Conservation (phyloP, 2,888 invertebrate species). For the Anagyrus pseudococci region DNA sequence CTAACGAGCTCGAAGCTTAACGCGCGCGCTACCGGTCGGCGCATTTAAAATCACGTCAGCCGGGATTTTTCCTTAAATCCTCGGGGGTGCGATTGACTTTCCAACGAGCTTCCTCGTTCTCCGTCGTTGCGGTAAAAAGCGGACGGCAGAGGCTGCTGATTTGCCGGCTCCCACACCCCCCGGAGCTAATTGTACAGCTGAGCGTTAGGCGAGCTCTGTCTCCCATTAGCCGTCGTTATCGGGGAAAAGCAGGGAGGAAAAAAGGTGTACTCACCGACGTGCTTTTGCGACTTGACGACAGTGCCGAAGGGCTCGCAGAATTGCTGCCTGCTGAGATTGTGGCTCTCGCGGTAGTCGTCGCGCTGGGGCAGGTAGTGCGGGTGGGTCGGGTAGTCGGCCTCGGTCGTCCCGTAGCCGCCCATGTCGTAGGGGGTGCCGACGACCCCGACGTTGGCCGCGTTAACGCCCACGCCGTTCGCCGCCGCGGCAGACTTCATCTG, state of each 20-base stretch:
- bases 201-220: no score
- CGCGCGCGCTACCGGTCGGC: no score
- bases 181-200: no score
- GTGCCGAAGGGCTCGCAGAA: constrained; percentile 90
- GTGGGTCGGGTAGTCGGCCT: constrained; percentile 82
- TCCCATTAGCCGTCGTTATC: constrained; percentile 5
- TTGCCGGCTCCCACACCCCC: constrained; percentile 3
- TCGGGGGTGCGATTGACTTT: not conserved
- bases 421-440: constrained; percentile 78
- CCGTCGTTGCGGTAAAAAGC: not conserved
- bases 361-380: constrained; percentile 77
- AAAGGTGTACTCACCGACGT: constrained; percentile 72
- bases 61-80: not conserved
- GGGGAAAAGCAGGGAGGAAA: not conserved
- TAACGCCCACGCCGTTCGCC: constrained; percentile 72
- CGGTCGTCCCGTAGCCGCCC: constrained; percentile 82
- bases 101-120: not conserved
- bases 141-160: not conserved
- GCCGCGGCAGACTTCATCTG: constrained; percentile 93
- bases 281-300: constrained; percentile 85
- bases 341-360: constrained; percentile 78
- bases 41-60: not conserved
- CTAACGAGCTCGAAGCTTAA: no score
- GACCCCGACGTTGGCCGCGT: constrained; percentile 75
- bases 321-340: constrained; percentile 85